phyloP scores from a whole-genome alignment of 2,113 vertebrate genomes.

The Tragelaphus imberbis region DNA sequence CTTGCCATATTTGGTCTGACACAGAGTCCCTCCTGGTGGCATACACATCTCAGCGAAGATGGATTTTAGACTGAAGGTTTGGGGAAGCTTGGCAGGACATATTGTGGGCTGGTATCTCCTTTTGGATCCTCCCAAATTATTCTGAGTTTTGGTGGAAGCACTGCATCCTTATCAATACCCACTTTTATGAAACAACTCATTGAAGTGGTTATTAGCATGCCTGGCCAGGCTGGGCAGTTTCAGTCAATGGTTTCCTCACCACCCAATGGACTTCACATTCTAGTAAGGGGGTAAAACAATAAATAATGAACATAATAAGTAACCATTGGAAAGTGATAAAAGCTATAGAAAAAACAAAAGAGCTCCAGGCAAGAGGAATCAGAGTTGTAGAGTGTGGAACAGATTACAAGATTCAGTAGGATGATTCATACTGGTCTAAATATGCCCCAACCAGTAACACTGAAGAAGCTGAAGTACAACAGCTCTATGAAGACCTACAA shows the following conservation, averaged over 20 bases:
- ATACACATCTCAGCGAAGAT: not conserved
- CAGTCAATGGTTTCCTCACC: fast-evolving
- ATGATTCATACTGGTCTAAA: not conserved
- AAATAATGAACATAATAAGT: not conserved
- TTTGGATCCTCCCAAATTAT: not conserved
- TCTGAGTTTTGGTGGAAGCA: not conserved
- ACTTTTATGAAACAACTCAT: not conserved
- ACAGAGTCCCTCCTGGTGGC: not conserved
- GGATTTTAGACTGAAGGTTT: not conserved
- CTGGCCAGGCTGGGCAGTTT: not conserved
- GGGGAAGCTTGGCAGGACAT: not conserved
- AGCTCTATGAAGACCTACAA: no score
- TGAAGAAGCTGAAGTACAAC: no score
- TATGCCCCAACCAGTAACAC: no score
- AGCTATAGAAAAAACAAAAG: not conserved
- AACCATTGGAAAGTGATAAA: not conserved
- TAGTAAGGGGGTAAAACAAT: not conserved
- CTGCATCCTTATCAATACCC: not conserved
- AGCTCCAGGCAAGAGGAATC: not conserved
- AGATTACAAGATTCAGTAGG: not conserved
- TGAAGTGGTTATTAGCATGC: not conserved
- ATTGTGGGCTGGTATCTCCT: not conserved
- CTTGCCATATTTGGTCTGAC: not conserved
- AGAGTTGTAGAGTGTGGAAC: not conserved
- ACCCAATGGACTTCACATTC: not conserved